Evolutionary conservation across 2,888 invertebrate species (phyloP).

Genomic region (Cylloceria caligata): DNA sequence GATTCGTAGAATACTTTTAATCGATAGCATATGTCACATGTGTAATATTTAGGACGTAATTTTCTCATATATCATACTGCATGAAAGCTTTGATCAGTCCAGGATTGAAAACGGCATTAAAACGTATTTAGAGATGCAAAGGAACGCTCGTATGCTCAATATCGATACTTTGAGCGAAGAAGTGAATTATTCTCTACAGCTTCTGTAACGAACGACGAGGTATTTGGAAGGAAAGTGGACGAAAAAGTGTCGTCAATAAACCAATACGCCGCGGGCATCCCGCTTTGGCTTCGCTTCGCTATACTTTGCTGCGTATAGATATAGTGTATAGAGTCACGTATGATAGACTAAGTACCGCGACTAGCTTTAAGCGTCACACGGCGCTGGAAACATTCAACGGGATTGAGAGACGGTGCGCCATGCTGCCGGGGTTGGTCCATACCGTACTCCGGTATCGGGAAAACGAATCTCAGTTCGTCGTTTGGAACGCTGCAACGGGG

Average conservation of each 20-base stretch:
- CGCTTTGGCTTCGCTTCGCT: background rate
- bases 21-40: too few species aligned
- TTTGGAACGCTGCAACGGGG: background rate
- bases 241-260: background rate
- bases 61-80: too few species aligned
- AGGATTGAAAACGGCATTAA: too few species aligned
- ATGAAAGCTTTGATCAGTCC: too few species aligned
- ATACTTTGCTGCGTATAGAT: background rate
- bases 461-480: background rate
- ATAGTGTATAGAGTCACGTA: background rate
- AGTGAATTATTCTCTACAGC: too few species aligned
- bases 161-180: background rate
- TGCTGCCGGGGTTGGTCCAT: background rate
- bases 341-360: background rate
- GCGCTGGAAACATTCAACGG: background rate
- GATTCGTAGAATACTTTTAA: too few species aligned
- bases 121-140: too few species aligned
- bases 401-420: background rate
- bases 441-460: background rate
- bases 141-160: background rate
- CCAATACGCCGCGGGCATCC: background rate
- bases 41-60: too few species aligned
- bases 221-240: background rate
- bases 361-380: conserved; percentile 14
- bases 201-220: background rate